Base-by-base conservation (phyloP, 2,113 vertebrate species). In the Mionectes macconnelli region DNA sequence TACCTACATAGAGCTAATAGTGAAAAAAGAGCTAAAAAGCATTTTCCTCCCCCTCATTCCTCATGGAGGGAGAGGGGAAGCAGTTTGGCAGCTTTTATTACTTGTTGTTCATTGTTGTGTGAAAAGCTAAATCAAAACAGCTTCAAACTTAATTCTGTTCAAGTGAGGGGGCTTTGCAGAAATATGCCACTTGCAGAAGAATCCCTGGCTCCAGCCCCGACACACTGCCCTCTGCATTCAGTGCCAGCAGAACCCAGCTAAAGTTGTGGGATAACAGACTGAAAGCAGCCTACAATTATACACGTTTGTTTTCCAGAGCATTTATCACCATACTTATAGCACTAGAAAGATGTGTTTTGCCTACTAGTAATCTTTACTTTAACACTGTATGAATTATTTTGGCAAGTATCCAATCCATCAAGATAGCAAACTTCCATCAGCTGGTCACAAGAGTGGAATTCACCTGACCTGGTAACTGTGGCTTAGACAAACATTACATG, bases 31-130 rank as follows among this genome's bases (percentile, higher is more conserved):
- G 6, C 14, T n/a, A 12, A 33, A 53, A 52, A 20, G 5, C 3
- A 19, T 45, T 64, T 66, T 40, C 19, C 2, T 15, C 21, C 8
- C 67, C 10, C 47, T 13, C 10, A 23, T 73, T 56, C 8, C 74
- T 55, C 5, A 13, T 6, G 19, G 3, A 15, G 13, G 2, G 9
- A 24, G 40, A 22, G 6, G 16, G 2, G 3, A 10, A 40, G 42
- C 67, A 37, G 44, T 12, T 39, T 28, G 44, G 9, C 27, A 59
- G 39, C 18, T 91, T 91, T 81, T 68, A 59, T 72, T 68, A 39
- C 59, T 87, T 33, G 40, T 83, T 55, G 31, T 3, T 60, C 18
- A 31, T 15, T 72, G 22, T 45, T 81, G 20, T 52, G 27, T 75
- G 27, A 53, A 84, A 88, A 79, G 9, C 22, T 49, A 69, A 79